Conservation (phyloP, 2,888 invertebrate genomes). For the Drosophila villosipedis region DNA sequence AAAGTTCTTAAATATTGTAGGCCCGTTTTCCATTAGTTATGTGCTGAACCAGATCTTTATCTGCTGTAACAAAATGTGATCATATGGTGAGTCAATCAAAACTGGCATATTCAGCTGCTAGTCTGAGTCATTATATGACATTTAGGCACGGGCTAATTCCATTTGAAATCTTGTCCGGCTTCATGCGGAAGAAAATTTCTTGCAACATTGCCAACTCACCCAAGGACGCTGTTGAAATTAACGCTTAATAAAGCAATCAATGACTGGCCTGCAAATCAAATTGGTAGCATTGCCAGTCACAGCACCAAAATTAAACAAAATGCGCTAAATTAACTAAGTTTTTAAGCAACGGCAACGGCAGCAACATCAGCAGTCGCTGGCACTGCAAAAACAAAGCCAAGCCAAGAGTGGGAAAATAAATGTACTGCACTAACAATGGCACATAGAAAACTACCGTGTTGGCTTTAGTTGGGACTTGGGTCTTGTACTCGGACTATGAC, state of each 20-base stretch:
- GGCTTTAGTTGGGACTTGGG: conserved; percentile 24
- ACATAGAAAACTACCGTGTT: conserved; percentile 30
- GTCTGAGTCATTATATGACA: conserved; percentile 45
- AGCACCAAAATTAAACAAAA: conserved; percentile 71
- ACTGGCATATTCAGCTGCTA: background rate
- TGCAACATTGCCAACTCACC: conserved; percentile 37
- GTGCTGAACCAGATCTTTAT: background rate
- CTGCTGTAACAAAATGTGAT: background rate
- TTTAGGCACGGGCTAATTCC: conserved; percentile 29
- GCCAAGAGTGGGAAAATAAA: conserved; percentile 79
- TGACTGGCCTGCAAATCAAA: conserved; percentile 74
- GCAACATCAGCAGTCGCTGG: background rate
- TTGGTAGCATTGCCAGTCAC: conserved; percentile 60
- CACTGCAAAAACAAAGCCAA: conserved; percentile 44
- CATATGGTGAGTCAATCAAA: conserved; percentile 11
- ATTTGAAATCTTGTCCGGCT: conserved; percentile 7
- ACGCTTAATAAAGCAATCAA: conserved; percentile 81
- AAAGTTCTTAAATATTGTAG: conserved; percentile 2
- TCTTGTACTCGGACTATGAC: conserved; percentile 20
- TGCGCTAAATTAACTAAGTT: conserved; percentile 78
- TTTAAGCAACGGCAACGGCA: conserved; percentile 48
- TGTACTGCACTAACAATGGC: conserved; percentile 76
- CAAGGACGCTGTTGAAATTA: conserved; percentile 75
- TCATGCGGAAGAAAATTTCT: conserved; percentile 63
- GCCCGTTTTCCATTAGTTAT: background rate